phyloP scores from a whole-genome alignment of 2,888 invertebrate genomes.

The Cryptocephalus primarius region DNA sequence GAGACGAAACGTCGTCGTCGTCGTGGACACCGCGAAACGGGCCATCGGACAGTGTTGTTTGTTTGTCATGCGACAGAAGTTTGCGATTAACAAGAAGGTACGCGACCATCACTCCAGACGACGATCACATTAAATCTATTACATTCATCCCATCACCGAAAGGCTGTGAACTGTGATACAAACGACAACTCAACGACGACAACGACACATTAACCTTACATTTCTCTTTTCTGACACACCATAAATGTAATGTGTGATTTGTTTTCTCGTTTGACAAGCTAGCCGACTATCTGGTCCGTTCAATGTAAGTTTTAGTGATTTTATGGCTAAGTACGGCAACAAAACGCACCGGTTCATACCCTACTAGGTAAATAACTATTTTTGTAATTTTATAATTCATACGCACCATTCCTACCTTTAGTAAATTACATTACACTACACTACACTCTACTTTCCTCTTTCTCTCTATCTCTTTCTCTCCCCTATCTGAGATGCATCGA shows the following conservation, averaged over 20 bases:
- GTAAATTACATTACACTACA: no score
- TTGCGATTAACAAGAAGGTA: slow-evolving; percentile 36
- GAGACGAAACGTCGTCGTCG: slow-evolving; percentile 3
- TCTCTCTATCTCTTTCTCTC: no score
- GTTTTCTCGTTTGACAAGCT: slow-evolving; percentile 16
- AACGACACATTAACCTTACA: no score
- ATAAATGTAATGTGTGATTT: slow-evolving; percentile 17
- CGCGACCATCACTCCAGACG: slow-evolving; percentile 8
- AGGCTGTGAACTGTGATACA: slow-evolving; percentile 14
- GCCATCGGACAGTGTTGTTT: slow-evolving; percentile 32
- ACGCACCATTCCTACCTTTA: no score
- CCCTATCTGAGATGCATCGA: no score
- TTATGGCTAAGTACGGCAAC: neutral
- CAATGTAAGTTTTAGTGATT: slow-evolving; percentile 15
- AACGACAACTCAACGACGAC: no score
- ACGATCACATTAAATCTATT: slow-evolving; percentile 7
- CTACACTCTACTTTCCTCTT: no score
- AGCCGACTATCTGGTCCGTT: slow-evolving; percentile 13
- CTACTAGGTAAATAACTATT: no score
- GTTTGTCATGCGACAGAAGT: slow-evolving; percentile 34
- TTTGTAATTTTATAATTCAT: no score
- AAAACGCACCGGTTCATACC: no score
- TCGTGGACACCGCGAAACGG: slow-evolving; percentile 26
- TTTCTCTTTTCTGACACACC: no score
- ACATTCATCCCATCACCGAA: neutral